These are phyloP conservation scores for Mormyrops boulengeri DNA, from an alignment of 2,797 vertebrate species.

Conservation along the genomic window DNA sequence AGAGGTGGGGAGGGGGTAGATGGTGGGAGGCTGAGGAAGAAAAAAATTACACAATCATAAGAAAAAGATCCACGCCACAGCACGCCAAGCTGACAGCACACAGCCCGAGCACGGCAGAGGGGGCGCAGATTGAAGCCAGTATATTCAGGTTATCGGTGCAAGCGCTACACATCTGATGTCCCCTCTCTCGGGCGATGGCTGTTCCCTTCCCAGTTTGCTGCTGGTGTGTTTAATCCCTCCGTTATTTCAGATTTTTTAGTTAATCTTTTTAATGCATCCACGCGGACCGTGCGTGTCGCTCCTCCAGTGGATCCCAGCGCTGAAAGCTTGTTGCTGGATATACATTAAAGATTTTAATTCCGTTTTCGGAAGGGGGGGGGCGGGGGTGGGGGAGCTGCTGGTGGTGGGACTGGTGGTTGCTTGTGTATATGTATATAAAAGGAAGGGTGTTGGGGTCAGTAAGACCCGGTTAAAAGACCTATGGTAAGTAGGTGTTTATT, in stretches of 20 bases:
- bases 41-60: conserved; percentile 43
- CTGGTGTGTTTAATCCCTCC: background rate
- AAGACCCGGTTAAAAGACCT: conserved; percentile 17
- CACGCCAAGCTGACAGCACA: conserved; percentile 22
- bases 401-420: background rate
- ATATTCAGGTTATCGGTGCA: conserved; percentile 50
- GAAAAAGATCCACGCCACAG: conserved; percentile 32
- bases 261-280: background rate
- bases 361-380: conserved; percentile 43
- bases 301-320: conserved; percentile 21
- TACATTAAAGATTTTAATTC: conserved; percentile 51
- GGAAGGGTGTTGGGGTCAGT: background rate
- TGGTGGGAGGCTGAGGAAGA: conserved; percentile 19
- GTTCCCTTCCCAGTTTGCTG: conserved; percentile 16
- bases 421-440: conserved; percentile 9
- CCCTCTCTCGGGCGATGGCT: conserved; percentile 28
- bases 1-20: conserved; percentile 27
- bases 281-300: conserved; percentile 19
- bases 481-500: conserved; percentile 16
- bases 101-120: conserved; percentile 20
- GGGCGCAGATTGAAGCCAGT: conserved; percentile 35
- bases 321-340: conserved; percentile 44
- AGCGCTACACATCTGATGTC: conserved; percentile 31
- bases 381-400: background rate
- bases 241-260: background rate